Conservation (phyloP, 2,113 vertebrate species). For the Calonectris borealis region DNA sequence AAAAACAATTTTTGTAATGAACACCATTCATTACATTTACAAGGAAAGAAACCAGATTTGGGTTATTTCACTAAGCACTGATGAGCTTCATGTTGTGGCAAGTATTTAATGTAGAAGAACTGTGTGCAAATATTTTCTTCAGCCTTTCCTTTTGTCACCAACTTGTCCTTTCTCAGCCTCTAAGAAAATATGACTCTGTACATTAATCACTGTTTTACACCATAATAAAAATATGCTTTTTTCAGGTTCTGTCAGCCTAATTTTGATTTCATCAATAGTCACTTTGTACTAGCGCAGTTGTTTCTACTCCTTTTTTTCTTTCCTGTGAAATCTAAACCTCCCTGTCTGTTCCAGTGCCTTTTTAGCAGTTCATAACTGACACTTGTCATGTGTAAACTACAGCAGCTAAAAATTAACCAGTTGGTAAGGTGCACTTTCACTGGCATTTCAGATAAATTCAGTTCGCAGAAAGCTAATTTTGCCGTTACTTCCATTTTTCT, state of each 20-base stretch:
- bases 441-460: not conserved
- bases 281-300: not conserved
- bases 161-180: not conserved
- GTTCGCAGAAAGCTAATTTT: not conserved
- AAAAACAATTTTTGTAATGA: not conserved
- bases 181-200: not conserved
- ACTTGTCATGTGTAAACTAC: not conserved
- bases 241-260: not conserved
- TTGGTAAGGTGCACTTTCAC: not conserved
- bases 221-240: not conserved
- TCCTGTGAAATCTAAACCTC: not conserved
- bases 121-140: not conserved
- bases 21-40: not conserved
- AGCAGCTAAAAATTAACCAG: not conserved
- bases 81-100: not conserved
- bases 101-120: not conserved
- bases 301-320: not conserved
- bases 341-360: not conserved
- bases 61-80: not conserved
- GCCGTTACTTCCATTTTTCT: not conserved
- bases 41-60: not conserved
- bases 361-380: not conserved
- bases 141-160: not conserved
- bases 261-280: not conserved
- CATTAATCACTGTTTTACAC: not conserved